phyloP scores from a whole-genome alignment of 2,797 vertebrate species.

The Thaleichthys pacificus region DNA sequence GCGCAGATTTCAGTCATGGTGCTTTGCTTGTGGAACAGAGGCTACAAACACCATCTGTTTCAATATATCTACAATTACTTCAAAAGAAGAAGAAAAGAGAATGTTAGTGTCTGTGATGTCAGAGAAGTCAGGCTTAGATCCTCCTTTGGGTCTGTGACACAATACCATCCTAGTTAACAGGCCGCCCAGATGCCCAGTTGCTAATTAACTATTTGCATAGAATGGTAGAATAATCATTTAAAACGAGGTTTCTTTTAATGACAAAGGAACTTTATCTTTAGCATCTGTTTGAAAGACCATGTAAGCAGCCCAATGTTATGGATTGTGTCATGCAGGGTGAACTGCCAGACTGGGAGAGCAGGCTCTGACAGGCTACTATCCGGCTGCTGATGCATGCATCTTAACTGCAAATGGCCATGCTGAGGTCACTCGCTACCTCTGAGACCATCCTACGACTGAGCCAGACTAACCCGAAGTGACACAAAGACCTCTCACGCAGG shows the following conservation, averaged over 20 bases:
- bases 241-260: no score
- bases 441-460: not conserved
- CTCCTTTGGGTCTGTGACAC: not conserved
- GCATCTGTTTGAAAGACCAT: no score
- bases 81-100: not conserved
- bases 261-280: no score
- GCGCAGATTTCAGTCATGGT: not conserved
- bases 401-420: not conserved
- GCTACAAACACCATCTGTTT: not conserved
- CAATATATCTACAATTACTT: not conserved
- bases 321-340: no score
- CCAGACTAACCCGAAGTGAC: constrained; percentile 17
- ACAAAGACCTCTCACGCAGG: not conserved
- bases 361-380: constrained; percentile 9
- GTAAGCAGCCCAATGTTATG: no score
- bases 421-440: not conserved
- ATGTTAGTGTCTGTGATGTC: not conserved
- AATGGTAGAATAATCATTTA: no score
- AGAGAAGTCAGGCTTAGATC: not conserved
- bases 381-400: constrained; percentile 6
- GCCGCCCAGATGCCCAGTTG: no score
- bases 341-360: no score
- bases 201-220: no score
- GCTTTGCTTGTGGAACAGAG: not conserved
- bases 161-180: not conserved